Conservation (phyloP, 2,888 invertebrate species). For the Agelastica alni region DNA sequence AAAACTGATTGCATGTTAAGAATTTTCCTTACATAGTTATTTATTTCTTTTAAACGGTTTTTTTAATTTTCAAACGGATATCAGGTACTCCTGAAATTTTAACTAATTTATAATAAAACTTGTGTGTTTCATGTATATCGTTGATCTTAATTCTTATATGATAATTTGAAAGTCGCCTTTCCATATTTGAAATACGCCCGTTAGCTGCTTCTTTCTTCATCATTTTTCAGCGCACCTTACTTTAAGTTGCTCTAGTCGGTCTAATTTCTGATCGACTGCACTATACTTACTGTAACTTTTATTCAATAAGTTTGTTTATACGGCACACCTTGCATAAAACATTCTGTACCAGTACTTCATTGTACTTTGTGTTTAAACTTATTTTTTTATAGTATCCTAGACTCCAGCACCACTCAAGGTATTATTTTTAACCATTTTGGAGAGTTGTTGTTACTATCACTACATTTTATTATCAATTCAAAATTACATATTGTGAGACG, state of each 20-base stretch:
- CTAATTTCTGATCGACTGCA: slow-evolving; percentile 54
- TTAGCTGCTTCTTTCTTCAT: slow-evolving; percentile 67
- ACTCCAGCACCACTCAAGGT: slow-evolving; percentile 31
- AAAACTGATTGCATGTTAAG: too few species aligned
- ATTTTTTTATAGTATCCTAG: slow-evolving; percentile 29
- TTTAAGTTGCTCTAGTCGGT: slow-evolving; percentile 67
- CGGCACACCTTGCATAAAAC: slow-evolving; percentile 62
- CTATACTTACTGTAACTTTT: slow-evolving; percentile 57
- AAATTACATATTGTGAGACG: too few species aligned
- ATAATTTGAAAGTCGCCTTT: background rate
- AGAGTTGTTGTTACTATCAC: too few species aligned
- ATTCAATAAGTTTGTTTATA: slow-evolving; percentile 65
- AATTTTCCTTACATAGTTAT: too few species aligned
- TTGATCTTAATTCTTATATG: background rate
- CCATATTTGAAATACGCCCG: slow-evolving; percentile 27
- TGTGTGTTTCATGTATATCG: too few species aligned
- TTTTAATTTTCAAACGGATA: too few species aligned
- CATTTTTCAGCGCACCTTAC: slow-evolving; percentile 72
- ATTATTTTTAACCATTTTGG: too few species aligned
- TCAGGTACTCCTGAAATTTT: too few species aligned
- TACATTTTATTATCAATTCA: too few species aligned
- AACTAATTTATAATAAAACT: too few species aligned
- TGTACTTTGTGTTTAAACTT: slow-evolving; percentile 39
- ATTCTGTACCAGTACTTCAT: slow-evolving; percentile 40
- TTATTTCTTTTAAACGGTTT: too few species aligned